phyloP scores from a whole-genome alignment of 1,140 invertebrate species.

The Nymphalis io region DNA sequence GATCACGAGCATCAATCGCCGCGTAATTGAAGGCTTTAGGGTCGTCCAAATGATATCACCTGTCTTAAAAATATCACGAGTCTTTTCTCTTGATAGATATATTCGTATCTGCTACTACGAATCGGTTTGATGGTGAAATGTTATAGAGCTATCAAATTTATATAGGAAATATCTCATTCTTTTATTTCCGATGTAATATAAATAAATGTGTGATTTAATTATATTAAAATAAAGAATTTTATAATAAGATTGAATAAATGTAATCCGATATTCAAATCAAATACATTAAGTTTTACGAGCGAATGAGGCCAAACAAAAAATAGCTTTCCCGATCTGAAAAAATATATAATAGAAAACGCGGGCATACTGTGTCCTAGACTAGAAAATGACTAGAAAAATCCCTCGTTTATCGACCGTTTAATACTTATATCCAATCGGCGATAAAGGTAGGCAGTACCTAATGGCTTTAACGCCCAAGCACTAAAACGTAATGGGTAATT shows the following conservation, averaged over 20 bases:
- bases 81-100: slow-evolving; percentile 41
- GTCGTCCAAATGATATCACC: slow-evolving; percentile 58
- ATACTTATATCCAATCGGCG: slow-evolving; percentile 48
- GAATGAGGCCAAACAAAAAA: not conserved
- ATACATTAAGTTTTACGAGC: slow-evolving; percentile 5
- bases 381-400: slow-evolving; percentile 29
- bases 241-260: not conserved
- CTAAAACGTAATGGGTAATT: slow-evolving; percentile 56
- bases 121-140: slow-evolving; percentile 19
- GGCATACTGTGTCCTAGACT: slow-evolving; percentile 22
- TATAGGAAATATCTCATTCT: slow-evolving; percentile 19
- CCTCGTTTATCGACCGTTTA: slow-evolving; percentile 25
- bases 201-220: not conserved
- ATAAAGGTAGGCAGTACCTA: slow-evolving; percentile 50
- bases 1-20: slow-evolving; percentile 68
- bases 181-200: not conserved
- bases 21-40: slow-evolving; percentile 70
- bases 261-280: not conserved
- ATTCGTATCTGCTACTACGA: slow-evolving; percentile 31
- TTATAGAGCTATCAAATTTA: slow-evolving; percentile 25
- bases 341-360: slow-evolving; percentile 19
- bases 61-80: slow-evolving; percentile 47
- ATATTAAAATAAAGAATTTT: not conserved
- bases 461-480: slow-evolving; percentile 45
- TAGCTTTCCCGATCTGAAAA: not conserved